Conservation (phyloP, 2,888 invertebrate genomes). For the Drepana falcataria region DNA sequence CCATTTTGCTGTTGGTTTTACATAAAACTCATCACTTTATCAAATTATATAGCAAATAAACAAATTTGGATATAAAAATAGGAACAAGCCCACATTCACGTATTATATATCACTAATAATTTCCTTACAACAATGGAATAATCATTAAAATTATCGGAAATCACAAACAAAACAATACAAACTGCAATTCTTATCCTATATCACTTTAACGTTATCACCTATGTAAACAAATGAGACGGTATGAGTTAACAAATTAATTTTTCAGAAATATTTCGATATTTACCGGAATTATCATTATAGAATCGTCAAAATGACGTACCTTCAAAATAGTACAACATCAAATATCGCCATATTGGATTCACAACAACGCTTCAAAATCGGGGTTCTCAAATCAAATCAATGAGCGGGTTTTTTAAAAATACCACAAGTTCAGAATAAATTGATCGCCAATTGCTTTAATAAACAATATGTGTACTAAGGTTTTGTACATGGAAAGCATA, state of each 20-base stretch:
- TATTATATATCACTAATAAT: constrained; percentile 35
- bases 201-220: constrained; percentile 33
- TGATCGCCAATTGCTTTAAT: constrained; percentile 1
- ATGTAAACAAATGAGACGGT: constrained; percentile 32
- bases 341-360: constrained; percentile 84
- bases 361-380: constrained; percentile 83
- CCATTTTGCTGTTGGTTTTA: constrained; percentile 46
- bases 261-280: constrained; percentile 54
- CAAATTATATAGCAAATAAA: constrained; percentile 14
- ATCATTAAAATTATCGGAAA: constrained; percentile 67
- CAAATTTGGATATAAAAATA: constrained; percentile 18
- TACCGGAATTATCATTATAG: constrained; percentile 69
- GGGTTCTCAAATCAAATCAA: constrained; percentile 66
- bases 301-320: constrained; percentile 79
- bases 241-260: constrained; percentile 33
- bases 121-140: constrained; percentile 57
- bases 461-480: no score
- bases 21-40: constrained; percentile 37
- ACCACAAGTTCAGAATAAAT: not conserved
- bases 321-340: constrained; percentile 78
- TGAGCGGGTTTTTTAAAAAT: constrained; percentile 54
- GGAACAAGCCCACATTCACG: constrained; percentile 25
- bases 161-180: constrained; percentile 79
- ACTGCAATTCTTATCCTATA: constrained; percentile 60
- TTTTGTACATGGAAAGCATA: no score